phyloP scores from a whole-genome alignment of 1,140 invertebrate species.

The Hyposmocoma kahamanoa region DNA sequence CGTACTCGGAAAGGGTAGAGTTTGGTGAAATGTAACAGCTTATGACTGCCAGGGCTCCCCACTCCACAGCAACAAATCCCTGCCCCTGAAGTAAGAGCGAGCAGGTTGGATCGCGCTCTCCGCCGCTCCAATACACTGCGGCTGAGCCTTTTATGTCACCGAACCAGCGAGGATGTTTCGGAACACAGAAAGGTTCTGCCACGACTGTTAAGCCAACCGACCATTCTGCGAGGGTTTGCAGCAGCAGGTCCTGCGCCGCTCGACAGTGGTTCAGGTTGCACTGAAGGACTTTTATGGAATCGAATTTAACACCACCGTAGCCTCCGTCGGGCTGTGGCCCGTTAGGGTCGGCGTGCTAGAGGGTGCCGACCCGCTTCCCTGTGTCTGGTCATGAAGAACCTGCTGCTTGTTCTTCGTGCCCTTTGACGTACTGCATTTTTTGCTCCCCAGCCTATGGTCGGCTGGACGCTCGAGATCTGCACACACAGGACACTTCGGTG shows the following conservation, averaged over 20 bases:
- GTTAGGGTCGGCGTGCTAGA: neutral
- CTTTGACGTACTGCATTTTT: constrained; percentile 2
- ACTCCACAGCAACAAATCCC: constrained; percentile 10
- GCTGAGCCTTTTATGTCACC: constrained; percentile 6
- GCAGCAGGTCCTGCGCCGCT: constrained; percentile 14
- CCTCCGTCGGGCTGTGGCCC: neutral
- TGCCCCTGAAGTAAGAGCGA: neutral
- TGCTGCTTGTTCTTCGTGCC: neutral
- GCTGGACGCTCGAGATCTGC: constrained; percentile 1
- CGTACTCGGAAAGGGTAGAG: neutral
- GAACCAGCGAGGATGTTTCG: constrained; percentile 16
- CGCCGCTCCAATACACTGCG: constrained; percentile 12
- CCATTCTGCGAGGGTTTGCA: constrained; percentile 17
- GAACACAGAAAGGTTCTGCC: constrained; percentile 15
- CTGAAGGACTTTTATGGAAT: constrained; percentile 9
- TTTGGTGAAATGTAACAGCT: constrained; percentile 13
- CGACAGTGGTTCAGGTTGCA: constrained; percentile 20
- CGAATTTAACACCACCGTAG: neutral
- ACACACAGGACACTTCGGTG: constrained; percentile 11
- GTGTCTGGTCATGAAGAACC: neutral
- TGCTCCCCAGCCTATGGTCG: constrained; percentile 12
- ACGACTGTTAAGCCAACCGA: constrained; percentile 14
- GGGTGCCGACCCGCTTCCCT: neutral
- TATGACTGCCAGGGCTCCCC: constrained; percentile 6
- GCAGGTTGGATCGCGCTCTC: constrained; percentile 5